Evolutionary conservation across 1,140 invertebrate genomes (phyloP), one percentile per base, ranked within the genome.

Genomic region (Episyrphus balteatus): DNA sequence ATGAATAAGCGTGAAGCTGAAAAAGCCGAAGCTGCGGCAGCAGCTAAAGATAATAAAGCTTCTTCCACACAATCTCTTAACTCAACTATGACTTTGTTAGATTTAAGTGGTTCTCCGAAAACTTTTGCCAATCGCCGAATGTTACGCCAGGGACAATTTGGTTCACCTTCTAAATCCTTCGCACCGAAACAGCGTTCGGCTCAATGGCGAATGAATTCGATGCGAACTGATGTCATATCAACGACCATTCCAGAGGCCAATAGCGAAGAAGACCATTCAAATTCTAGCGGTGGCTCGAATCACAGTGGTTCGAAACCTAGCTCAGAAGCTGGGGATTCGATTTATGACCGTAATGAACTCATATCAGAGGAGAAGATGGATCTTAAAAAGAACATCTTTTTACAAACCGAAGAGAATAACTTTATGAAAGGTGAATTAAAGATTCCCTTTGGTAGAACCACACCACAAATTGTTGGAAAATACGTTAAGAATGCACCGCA

Each of bases 231-330:
- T 57, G 85, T 89, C 15, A 75, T 90, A 51, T 86, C 86, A 12
- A 86, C 84, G 8, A 86, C 86, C 40, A 91, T 91, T 62, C 79
- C 80, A n/a, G 87, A 91, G 72, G 87, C 78, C 54, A 78, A 80
- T 58, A 79, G 78, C 54, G 83, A 84, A 71, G 82, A 84, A 56
- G 81, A 84, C 49, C 54, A 62, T 26, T 62, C 64, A 5, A 62
- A 58, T 26, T 56, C 54, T 19, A 62, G 56, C 18, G 37, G 37
- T 17, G 55, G 56, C 8, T 33, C 41, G 13, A 48, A 48, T 34
- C 10, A 8, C 19, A 46, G 36, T 38, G 49, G 59, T 26, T 63
- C 63, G 1, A 36, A 54, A 0, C 54, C 48, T 17, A 52, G 56
- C 17, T 55, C 53, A 1, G 53, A 57, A 38, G 30, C 51, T 14